Conservation (phyloP, 1,140 invertebrate species). For the Atta texana region DNA sequence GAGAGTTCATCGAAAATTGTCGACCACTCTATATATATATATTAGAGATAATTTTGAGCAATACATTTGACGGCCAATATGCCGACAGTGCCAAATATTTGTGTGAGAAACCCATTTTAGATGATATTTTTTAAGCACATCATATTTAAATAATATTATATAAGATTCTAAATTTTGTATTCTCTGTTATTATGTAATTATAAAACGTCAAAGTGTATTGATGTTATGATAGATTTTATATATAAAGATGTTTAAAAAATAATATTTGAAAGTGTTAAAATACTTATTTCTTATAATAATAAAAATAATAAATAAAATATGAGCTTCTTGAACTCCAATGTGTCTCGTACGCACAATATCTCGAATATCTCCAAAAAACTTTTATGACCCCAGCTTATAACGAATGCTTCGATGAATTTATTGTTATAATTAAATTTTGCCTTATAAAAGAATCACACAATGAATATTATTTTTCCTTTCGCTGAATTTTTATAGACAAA, state of each 20-base stretch:
- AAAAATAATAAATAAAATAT: too few species aligned
- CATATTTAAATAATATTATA: background rate
- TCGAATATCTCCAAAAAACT: too few species aligned
- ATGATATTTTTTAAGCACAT: background rate
- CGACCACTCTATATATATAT: background rate
- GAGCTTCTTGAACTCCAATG: too few species aligned
- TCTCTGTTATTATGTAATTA: background rate
- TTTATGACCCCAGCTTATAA: too few species aligned
- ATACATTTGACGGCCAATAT: too few species aligned
- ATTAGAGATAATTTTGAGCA: background rate
- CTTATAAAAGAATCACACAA: too few species aligned
- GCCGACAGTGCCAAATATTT: too few species aligned
- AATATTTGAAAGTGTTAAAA: background rate
- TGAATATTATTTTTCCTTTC: too few species aligned
- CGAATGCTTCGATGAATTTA: too few species aligned
- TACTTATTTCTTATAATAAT: background rate
- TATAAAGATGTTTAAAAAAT: background rate
- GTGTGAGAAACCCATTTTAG: background rate
- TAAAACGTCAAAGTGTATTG: background rate
- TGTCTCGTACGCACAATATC: too few species aligned
- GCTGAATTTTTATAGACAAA: too few species aligned
- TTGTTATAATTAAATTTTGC: too few species aligned
- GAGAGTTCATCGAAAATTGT: constrained; percentile 6
- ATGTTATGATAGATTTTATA: background rate
- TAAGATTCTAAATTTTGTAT: background rate